Percentiles rank a stretch among this genome's conserved stretches.
Evolutionary conservation across 2,113 vertebrate species (phyloP).

Genomic region (Steatornis caripensis): DNA sequence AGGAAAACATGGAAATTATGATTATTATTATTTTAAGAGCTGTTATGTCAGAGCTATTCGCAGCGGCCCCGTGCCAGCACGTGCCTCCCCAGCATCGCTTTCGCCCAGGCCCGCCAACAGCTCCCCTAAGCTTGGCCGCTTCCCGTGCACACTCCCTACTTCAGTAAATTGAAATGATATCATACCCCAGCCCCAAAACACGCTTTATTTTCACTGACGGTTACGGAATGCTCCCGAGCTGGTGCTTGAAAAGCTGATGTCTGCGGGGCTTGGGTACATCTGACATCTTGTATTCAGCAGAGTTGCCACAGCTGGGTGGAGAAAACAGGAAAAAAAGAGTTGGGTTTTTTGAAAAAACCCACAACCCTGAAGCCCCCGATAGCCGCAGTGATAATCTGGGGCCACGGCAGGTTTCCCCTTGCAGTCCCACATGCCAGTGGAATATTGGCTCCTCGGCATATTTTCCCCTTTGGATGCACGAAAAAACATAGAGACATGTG

Average conservation of each 20-base stretch:
- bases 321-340: background rate
- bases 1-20: constrained; percentile 12
- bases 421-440: background rate
- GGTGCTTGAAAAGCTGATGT: background rate
- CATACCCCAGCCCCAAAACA: background rate
- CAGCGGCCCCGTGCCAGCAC: background rate
- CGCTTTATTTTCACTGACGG: background rate
- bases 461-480: background rate
- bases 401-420: background rate
- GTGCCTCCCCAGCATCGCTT: background rate
- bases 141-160: background rate
- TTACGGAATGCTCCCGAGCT: background rate
- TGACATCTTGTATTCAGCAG: background rate
- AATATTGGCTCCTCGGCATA: background rate
- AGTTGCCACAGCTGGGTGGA: background rate
- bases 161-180: background rate
- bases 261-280: background rate
- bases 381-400: background rate
- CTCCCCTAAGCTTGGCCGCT: background rate
- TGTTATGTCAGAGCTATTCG: background rate
- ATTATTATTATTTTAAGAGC: background rate
- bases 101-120: accelerated
- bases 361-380: background rate
- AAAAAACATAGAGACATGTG: background rate
- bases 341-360: background rate